A percentile compares a stretch with the other conserved stretches of the same genome.
Conservation (phyloP, 2,888 invertebrate species). For the Cataglyphis livida region DNA sequence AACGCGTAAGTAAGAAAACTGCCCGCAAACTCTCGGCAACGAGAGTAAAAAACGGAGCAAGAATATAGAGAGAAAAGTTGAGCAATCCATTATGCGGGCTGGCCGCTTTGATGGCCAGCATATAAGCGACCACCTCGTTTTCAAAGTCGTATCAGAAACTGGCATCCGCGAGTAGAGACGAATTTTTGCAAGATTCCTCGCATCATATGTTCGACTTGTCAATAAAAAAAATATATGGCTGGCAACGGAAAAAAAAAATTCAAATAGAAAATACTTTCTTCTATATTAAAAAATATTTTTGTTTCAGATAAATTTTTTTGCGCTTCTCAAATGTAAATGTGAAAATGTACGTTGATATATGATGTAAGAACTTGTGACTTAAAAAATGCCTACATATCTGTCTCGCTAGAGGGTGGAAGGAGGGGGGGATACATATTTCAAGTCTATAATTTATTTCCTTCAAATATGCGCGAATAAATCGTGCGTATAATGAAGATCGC, state of each 20-base stretch:
- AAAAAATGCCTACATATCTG: background rate
- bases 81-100: constrained; percentile 59
- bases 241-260: background rate
- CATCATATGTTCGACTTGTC: background rate
- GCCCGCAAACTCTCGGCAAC: constrained; percentile 17
- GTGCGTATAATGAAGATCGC: constrained; percentile 25
- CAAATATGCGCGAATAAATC: constrained; percentile 28
- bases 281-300: background rate
- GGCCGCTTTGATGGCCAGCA: constrained; percentile 8
- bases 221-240: background rate
- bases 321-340: background rate
- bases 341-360: background rate
- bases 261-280: background rate
- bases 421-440: background rate
- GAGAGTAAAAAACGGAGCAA: constrained; percentile 6
- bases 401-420: background rate
- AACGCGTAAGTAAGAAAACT: constrained; percentile 40
- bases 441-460: constrained; percentile 21
- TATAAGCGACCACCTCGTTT: constrained; percentile 24
- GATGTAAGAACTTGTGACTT: background rate
- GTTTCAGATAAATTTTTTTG: background rate
- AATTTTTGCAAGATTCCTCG: constrained; percentile 22
- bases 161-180: constrained; percentile 11
- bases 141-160: constrained; percentile 28
- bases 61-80: constrained; percentile 57